Conservation (phyloP, 2,888 invertebrate genomes). For the Catocala nupta region DNA sequence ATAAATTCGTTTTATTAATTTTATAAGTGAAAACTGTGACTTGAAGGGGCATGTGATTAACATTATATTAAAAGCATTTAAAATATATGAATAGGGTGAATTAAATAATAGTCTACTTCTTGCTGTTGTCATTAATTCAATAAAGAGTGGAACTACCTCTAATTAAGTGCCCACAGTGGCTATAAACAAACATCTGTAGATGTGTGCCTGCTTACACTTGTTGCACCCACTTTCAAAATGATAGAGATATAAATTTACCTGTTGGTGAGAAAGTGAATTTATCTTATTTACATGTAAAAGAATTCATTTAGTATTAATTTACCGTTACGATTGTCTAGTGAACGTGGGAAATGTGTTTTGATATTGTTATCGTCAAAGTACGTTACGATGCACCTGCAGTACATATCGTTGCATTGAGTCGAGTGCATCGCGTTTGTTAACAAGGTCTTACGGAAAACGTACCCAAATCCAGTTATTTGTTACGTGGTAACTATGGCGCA, state of each 20-base stretch:
- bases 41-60: constrained; percentile 15
- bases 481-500: constrained; percentile 67
- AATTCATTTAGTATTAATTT: constrained; percentile 69
- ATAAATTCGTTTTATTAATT: constrained; percentile 31
- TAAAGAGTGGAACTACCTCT: constrained; percentile 57
- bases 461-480: constrained; percentile 69
- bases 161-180: constrained; percentile 44
- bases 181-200: constrained; percentile 72
- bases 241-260: constrained; percentile 65
- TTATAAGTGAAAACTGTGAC: constrained; percentile 18
- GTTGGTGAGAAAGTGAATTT: constrained; percentile 78
- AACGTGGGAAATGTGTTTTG: constrained; percentile 73
- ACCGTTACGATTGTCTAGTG: constrained; percentile 73
- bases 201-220: constrained; percentile 67
- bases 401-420: constrained; percentile 66
- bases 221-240: constrained; percentile 81
- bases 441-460: constrained; percentile 62
- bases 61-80: constrained; percentile 8
- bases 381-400: constrained; percentile 84
- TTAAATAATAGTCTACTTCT: constrained; percentile 8
- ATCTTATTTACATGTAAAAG: constrained; percentile 65
- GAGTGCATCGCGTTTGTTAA: constrained; percentile 66
- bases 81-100: neutral
- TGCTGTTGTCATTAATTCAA: constrained; percentile 50
- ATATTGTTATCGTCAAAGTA: constrained; percentile 67